phyloP scores from a whole-genome alignment of 2,113 vertebrate species.

The Pleuronectes platessa region DNA sequence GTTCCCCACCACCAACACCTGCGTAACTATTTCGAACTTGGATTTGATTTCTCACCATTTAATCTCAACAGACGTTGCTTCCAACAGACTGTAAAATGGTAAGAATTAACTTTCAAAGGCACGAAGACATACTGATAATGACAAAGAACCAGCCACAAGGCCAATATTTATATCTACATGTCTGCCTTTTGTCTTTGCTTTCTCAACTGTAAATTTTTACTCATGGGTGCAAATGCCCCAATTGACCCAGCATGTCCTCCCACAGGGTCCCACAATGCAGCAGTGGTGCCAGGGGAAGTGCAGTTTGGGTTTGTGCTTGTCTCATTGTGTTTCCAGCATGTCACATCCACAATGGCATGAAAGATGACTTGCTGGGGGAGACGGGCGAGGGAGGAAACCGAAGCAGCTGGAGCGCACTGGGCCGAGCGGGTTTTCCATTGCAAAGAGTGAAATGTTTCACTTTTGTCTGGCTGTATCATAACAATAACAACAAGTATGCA shows the following conservation, averaged over 20 bases:
- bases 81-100: slow-evolving; percentile 28
- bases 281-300: slow-evolving; percentile 65
- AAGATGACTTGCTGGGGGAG: slow-evolving; percentile 57
- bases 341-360: slow-evolving; percentile 71
- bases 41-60: neutral
- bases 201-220: slow-evolving; percentile 25
- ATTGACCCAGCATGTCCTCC: slow-evolving; percentile 46
- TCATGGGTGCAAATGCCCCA: slow-evolving; percentile 14
- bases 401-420: slow-evolving; percentile 56
- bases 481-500: slow-evolving; percentile 55
- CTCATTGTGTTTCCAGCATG: slow-evolving; percentile 67
- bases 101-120: slow-evolving; percentile 17
- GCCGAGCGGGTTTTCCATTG: slow-evolving; percentile 41
- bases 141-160: slow-evolving; percentile 10
- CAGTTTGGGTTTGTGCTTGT: slow-evolving; percentile 41
- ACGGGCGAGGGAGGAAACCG: slow-evolving; percentile 59
- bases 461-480: slow-evolving; percentile 52
- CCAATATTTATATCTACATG: slow-evolving; percentile 6
- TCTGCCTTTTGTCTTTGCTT: slow-evolving; percentile 43
- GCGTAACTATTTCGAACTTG: slow-evolving; percentile 20
- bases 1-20: no score
- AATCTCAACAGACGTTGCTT: slow-evolving; percentile 2
- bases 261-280: slow-evolving; percentile 37
- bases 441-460: slow-evolving; percentile 39
- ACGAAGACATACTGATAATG: neutral